Evolutionary conservation across 2,888 invertebrate species (phyloP), one percentile per base, ranked within the genome.

Genomic region (Hyppa rectilinea): DNA sequence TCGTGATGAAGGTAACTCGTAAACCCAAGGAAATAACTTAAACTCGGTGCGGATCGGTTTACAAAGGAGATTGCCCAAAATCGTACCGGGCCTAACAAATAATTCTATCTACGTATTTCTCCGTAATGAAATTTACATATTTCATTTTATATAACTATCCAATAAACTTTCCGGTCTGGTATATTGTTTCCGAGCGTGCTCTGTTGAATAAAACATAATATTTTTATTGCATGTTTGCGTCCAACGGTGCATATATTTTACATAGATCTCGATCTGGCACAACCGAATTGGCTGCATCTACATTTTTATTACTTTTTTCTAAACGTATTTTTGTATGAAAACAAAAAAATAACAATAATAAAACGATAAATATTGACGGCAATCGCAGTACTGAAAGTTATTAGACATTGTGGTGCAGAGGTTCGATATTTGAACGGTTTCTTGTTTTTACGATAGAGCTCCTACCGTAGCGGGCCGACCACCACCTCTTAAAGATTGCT

Each of bases 121-220:
- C 64, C 69, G 75, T 82, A 84, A 86, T 84, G 81, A 87, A 86
- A 83, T 85, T 84, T 83, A 84, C 85, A 85, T 83, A 87, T 87
- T 86, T 82, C 80, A 89, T 88, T 87, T 88, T 87, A 87, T 87
- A 88, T 86, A 88, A 85, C 85, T 84, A 86, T 89, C 88, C 91
- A 92, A 91, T 91, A 91, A 88, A 90, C 87, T 87, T 78, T 82
- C 81, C 77, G 85, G 77, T 85, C 85, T 87, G 88, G 85, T 90
- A 90, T 93, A 94, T 94, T 94, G 94, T 93, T 94, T 92, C 89
- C 89, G 87, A 89, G 86, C 86, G 85, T 85, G 83, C 85, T 81
- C 90, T 87, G 78, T 85, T 95, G 95, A 94, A 95, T 95, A 94
- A 95, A 90, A 93, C 93, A 95, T 94, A 82, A 87, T 87, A 89